Conservation (phyloP, 2,888 invertebrate genomes). For the Drosophila ezoana region DNA sequence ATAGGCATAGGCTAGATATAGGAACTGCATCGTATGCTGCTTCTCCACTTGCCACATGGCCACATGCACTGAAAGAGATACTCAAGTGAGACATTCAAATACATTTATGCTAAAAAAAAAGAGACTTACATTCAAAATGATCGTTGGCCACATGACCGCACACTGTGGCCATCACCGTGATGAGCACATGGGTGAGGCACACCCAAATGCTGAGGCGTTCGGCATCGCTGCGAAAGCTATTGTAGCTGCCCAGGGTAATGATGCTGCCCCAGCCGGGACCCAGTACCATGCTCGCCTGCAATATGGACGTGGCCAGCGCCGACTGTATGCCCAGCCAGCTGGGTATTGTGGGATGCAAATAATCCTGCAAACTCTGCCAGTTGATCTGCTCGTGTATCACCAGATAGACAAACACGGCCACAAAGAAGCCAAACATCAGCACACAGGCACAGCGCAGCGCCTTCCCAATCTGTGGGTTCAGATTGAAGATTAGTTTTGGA, state of each 20-base stretch:
- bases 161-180: conserved; percentile 74
- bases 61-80: conserved; percentile 71
- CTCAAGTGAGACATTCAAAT: neutral
- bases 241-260: conserved; percentile 93
- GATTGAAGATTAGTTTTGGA: neutral
- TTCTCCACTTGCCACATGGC: conserved; percentile 78
- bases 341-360: conserved; percentile 61
- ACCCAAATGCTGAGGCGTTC: conserved; percentile 84
- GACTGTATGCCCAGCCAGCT: conserved; percentile 45
- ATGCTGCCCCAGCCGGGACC: conserved; percentile 95
- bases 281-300: conserved; percentile 88
- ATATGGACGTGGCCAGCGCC: conserved; percentile 57
- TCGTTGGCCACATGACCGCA: conserved; percentile 81
- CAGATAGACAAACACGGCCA: conserved; percentile 75
- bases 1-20: conserved; percentile 79
- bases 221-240: conserved; percentile 90
- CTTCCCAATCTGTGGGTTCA: conserved; percentile 78
- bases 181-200: conserved; percentile 73
- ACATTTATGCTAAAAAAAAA: neutral
- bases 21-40: conserved; percentile 80
- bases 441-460: conserved; percentile 77
- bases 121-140: conserved; percentile 78
- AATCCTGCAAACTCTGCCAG: conserved; percentile 54
- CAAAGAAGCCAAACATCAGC: conserved; percentile 74
- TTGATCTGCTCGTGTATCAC: conserved; percentile 63